Evolutionary conservation across 2,888 invertebrate genomes (phyloP), one percentile per base, ranked within the genome.

Genomic region (Eledona agricola): DNA sequence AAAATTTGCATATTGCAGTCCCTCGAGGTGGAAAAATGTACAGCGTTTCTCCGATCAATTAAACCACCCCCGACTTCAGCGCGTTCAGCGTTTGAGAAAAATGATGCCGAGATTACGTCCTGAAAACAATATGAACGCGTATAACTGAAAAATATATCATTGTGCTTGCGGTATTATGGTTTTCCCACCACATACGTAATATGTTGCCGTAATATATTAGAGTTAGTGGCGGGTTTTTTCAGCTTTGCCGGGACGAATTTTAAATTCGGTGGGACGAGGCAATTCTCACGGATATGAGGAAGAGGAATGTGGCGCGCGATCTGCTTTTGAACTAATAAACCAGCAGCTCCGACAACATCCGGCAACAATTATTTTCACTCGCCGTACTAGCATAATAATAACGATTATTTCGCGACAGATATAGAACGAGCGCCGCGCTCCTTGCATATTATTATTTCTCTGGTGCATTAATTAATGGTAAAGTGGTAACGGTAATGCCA

Each of bases 1-100:
- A 55, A 35, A 43, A 57, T 58, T 59, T 54, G 46, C 57, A 55
- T 59, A 59, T 45, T 32, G 32, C 20, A 23, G 23, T 45, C 32
- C 32, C 45, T 45, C 32, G 23, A 32, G 45, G 32, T 32, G n/a
- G n/a, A n/a, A n/a, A n/a, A n/a, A n/a, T n/a, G n/a, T n/a, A n/a
- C n/a, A n/a, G n/a, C n/a, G n/a, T 25, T 25, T 2, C 25, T 7
- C 7, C 25, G 4, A 25, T 9, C 9, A 25, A 25, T 25, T 7
- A 10, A n/a, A n/a, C n/a, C n/a, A n/a, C n/a, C n/a, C n/a, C n/a
- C n/a, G n/a, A n/a, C n/a, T n/a, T n/a, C n/a, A n/a, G n/a, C n/a
- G n/a, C n/a, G n/a, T n/a, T n/a, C n/a, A n/a, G n/a, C n/a, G n/a
- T n/a, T n/a, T n/a, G n/a, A n/a, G 23, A 37, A 37, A 37, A 37